phyloP scores from a whole-genome alignment of 2,113 vertebrate species.

The Carettochelys insculpta region DNA sequence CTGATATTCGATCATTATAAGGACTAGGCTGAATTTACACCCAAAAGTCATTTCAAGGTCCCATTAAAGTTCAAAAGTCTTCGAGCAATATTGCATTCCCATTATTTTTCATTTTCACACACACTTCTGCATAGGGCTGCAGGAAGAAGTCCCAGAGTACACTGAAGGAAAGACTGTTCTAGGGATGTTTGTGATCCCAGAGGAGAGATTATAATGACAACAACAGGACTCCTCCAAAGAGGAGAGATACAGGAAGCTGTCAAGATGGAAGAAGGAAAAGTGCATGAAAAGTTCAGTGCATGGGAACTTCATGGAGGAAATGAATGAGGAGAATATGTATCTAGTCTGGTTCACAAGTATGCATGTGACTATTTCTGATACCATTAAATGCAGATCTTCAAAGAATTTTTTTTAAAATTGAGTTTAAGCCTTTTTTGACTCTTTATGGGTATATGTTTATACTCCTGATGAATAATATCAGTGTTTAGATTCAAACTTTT shows the following conservation, averaged over 20 bases:
- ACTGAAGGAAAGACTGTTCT: background rate
- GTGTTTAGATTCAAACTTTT: background rate
- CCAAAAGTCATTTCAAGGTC: background rate
- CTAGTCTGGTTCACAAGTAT: background rate
- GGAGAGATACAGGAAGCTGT: conserved; percentile 5
- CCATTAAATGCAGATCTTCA: conserved; percentile 29
- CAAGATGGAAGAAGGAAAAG: conserved; percentile 4
- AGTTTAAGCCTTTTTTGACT: conserved; percentile 11
- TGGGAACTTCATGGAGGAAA: background rate
- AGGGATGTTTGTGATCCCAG: background rate
- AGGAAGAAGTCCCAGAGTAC: conserved; percentile 23
- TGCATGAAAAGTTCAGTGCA: background rate
- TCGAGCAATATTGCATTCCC: background rate
- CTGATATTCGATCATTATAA: background rate
- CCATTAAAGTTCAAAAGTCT: background rate
- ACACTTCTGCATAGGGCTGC: background rate
- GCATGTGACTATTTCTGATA: background rate
- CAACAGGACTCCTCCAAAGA: background rate
- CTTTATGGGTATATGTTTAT: background rate
- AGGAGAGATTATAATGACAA: background rate
- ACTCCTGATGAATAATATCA: background rate
- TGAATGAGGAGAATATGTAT: background rate
- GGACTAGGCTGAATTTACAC: accelerated
- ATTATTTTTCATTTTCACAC: conserved; percentile 33
- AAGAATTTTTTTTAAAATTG: conserved; percentile 33